Evolutionary conservation across 2,797 vertebrate species (phyloP).

Genomic region (Pseudochirops cupreus): DNA sequence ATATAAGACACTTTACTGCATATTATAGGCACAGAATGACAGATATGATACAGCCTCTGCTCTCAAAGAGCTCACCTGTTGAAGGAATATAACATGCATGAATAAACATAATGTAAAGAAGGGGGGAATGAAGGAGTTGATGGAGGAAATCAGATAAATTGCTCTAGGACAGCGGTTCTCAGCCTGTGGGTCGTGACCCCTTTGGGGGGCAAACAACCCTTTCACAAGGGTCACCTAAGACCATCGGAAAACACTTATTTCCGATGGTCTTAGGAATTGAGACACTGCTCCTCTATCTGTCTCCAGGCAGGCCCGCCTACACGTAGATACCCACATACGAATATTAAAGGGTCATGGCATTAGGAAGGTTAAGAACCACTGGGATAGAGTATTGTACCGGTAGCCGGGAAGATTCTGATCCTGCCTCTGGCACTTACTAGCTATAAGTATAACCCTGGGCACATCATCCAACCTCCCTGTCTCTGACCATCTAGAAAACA

Average conservation of each 20-base stretch:
- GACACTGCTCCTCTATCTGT: too few relatives aligned
- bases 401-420: not conserved
- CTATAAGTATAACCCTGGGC: not conserved
- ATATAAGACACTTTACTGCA: not conserved
- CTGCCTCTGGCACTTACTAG: not conserved
- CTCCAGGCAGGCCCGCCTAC: too few relatives aligned
- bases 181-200: too few relatives aligned
- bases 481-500: not conserved
- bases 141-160: not conserved
- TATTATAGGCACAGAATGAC: not conserved
- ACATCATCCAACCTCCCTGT: not conserved
- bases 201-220: too few relatives aligned
- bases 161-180: not conserved
- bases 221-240: too few relatives aligned
- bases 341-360: too few relatives aligned
- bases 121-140: not conserved
- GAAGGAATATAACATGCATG: not conserved
- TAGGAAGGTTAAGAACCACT: too few relatives aligned
- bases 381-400: too few relatives aligned
- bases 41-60: not conserved
- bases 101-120: not conserved
- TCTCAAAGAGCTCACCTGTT: not conserved
- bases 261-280: too few relatives aligned
- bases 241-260: too few relatives aligned
- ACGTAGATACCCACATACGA: too few relatives aligned